Conservation (phyloP, 2,888 invertebrate genomes). For the Apomyelois bistriatella region DNA sequence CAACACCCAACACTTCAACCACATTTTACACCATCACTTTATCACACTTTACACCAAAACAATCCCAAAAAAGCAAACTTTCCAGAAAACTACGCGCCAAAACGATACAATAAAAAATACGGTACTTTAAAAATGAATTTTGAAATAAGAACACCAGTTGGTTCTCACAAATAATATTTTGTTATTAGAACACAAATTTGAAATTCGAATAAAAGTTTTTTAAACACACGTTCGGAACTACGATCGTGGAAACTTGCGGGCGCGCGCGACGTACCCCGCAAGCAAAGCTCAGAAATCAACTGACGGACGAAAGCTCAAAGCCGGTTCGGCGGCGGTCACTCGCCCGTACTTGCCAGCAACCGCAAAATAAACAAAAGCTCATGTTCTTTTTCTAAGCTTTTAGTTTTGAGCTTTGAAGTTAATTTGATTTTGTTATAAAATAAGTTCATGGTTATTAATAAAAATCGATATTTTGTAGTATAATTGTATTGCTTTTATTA, state of each 20-base stretch:
- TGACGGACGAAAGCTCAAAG: conserved; percentile 27
- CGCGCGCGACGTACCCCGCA: conserved; percentile 16
- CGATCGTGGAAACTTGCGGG: conserved; percentile 23
- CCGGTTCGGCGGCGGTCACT: conserved; percentile 29
- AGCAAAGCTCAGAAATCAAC: conserved; percentile 27
- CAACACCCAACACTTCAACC: conserved; percentile 48
- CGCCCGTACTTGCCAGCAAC: conserved; percentile 21
- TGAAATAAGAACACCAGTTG: conserved; percentile 8
- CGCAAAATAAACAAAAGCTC: conserved; percentile 16
- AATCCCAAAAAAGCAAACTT: conserved; percentile 1
- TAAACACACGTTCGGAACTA: conserved; percentile 25
- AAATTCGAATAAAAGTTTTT: not conserved
- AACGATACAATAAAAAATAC: not conserved
- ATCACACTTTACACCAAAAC: conserved; percentile 26
- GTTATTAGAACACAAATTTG: no score
- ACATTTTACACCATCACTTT: conserved; percentile 52
- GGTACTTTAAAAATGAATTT: not conserved
- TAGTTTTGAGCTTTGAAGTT: not conserved
- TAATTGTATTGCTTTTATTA: no score
- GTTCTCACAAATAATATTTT: no score
- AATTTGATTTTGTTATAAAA: not conserved
- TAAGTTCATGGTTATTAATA: not conserved
- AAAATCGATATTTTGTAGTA: not conserved
- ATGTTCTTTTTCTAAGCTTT: conserved; percentile 2
- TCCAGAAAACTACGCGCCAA: not conserved